Conservation (phyloP, 2,113 vertebrate genomes). For the Varanus komodoensis region DNA sequence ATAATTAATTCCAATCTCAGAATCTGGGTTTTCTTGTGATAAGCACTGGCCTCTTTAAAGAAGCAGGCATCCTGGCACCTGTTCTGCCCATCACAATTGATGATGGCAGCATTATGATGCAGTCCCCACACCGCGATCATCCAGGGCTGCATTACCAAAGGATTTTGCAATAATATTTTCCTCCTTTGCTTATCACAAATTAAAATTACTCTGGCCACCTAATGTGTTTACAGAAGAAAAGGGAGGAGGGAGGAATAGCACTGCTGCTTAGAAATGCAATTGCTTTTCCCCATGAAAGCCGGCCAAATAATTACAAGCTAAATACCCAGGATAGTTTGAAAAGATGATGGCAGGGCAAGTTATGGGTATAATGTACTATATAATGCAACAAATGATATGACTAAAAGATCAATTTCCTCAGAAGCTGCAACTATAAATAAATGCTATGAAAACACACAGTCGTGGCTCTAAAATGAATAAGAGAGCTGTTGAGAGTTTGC, state of each 20-base stretch:
- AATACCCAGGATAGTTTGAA: constrained; percentile 43
- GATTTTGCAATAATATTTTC: background rate
- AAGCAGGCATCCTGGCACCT: background rate
- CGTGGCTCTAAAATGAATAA: constrained; percentile 13
- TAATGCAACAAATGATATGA: constrained; percentile 25
- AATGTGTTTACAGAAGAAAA: constrained; percentile 15
- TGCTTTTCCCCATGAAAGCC: constrained; percentile 23
- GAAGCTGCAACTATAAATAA: constrained; percentile 32
- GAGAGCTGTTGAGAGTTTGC: constrained; percentile 21
- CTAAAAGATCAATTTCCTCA: background rate
- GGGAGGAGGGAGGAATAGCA: background rate
- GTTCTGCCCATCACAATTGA: background rate
- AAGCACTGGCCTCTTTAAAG: background rate
- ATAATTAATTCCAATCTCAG: background rate
- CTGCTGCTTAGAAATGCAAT: constrained; percentile 31
- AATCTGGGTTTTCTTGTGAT: background rate
- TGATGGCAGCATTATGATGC: background rate
- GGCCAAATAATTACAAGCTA: constrained; percentile 28
- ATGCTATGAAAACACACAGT: background rate
- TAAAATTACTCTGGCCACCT: constrained; percentile 37
- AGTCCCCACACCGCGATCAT: background rate
- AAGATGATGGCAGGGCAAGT: constrained; percentile 22
- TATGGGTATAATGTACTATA: constrained; percentile 18
- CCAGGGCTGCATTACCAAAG: background rate
- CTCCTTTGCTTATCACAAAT: constrained; percentile 35